Evolutionary conservation across 2,113 vertebrate genomes (phyloP), one percentile per base, ranked within the genome.

Genomic region (Todiramphus chloris): DNA sequence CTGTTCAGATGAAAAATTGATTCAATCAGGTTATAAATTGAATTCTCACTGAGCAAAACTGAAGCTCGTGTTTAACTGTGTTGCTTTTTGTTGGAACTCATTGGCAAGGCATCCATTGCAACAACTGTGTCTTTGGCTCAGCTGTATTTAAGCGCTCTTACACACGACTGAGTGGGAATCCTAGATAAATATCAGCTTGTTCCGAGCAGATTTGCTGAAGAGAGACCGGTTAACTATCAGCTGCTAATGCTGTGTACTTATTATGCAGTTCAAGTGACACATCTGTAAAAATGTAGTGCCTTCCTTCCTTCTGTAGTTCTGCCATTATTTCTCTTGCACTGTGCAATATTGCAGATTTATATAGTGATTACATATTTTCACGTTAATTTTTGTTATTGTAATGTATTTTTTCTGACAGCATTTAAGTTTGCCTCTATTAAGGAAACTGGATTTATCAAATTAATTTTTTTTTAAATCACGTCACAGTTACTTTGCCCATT

Each of bases 141-240:
- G 66, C 87, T 94, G 67, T 93, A 6, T 72, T 89, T 58, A 79
- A 85, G 64, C 79, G 17, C 51, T 55, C 51, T 25, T 58, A 64
- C 23, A 68, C 35, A 70, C 0, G 4, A n/a, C 87, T 56, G 92
- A 92, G 69, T 60, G 76, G 53, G 76, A 95, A 90, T 92, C 85
- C 51, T 63, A 63, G 76, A 92, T 92, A 95, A 93, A 46, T 66
- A 94, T 66, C 88, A 66, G 94, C 88, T 94, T 95, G 92, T 93
- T 81, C 80, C 75, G 89, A 75, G 66, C 87, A 94, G 62, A 84
- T 87, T 72, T 82, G 80, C 83, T 59, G 46, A 70, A 64, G 53
- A 79, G 55, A 84, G 69, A 64, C 72, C 90, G 78, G 76, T 70
- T 77, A 60, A 46, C 79, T 37, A 9, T 60, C 90, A 90, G 86